phyloP scores from a whole-genome alignment of 2,888 invertebrate genomes.

The Galerucella pusilla region DNA sequence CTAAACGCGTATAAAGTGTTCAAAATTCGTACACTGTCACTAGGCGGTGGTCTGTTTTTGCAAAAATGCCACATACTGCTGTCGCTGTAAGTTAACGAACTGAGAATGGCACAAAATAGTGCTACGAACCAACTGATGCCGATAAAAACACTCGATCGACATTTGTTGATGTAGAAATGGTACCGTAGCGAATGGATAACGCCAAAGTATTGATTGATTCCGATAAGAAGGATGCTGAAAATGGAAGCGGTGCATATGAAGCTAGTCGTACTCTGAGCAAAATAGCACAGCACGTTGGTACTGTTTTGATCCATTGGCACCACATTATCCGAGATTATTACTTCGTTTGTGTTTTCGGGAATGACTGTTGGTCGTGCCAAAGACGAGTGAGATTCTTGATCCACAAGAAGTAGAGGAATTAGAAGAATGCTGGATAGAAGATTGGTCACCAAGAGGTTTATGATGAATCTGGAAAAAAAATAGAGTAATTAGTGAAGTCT shows the following conservation, averaged over 20 bases:
- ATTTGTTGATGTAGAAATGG: conserved; percentile 69
- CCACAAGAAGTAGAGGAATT: conserved; percentile 68
- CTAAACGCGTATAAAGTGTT: conserved; percentile 65
- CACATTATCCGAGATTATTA: conserved; percentile 36
- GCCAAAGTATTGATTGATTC: conserved; percentile 74
- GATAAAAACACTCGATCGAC: conserved; percentile 66
- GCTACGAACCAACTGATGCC: conserved; percentile 67
- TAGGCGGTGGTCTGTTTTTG: conserved; percentile 43
- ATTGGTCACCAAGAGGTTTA: conserved; percentile 69
- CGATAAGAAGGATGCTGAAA: conserved; percentile 72
- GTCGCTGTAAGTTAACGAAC: conserved; percentile 65
- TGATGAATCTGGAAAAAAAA: conserved; percentile 65
- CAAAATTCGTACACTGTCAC: conserved; percentile 55
- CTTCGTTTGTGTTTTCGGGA: conserved; percentile 46
- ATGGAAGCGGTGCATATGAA: conserved; percentile 71
- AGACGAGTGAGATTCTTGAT: conserved; percentile 60
- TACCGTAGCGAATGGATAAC: conserved; percentile 75
- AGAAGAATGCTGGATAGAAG: conserved; percentile 66
- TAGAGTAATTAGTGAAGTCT: conserved; percentile 46
- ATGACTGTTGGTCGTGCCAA: conserved; percentile 24
- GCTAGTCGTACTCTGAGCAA: conserved; percentile 74
- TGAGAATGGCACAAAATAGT: conserved; percentile 63
- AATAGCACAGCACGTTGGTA: conserved; percentile 55
- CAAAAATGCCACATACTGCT: conserved; percentile 66
- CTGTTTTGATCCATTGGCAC: conserved; percentile 1